These are phyloP conservation scores for Esperia sulphurella DNA, from an alignment of 2,888 invertebrate genomes.

Conservation along the genomic window DNA sequence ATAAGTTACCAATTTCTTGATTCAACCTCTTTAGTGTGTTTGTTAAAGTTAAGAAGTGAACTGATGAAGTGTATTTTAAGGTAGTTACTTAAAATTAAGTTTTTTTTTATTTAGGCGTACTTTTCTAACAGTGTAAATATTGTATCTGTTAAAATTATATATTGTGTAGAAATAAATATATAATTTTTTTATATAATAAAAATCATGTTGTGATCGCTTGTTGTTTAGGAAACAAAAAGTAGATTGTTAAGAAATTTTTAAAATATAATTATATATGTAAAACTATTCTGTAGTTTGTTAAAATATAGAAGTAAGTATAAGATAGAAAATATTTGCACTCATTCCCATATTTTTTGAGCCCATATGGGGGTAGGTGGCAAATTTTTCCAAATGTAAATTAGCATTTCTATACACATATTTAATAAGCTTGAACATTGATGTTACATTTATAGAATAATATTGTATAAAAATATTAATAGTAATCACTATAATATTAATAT, in stretches of 20 bases:
- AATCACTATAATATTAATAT: background rate
- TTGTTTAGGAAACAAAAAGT: background rate
- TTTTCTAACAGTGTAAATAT: too few species aligned
- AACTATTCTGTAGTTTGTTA: constrained; percentile 1
- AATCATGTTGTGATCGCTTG: constrained; percentile 6
- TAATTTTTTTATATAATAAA: background rate
- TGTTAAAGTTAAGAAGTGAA: background rate
- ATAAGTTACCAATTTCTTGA: too few species aligned
- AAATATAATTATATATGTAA: background rate
- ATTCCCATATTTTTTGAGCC: constrained; percentile 49
- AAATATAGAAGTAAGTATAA: constrained; percentile 1
- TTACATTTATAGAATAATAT: background rate
- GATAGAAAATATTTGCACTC: constrained; percentile 20
- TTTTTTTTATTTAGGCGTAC: too few species aligned
- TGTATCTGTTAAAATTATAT: too few species aligned
- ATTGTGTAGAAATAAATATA: too few species aligned
- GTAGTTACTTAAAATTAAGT: too few species aligned
- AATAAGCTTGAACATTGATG: constrained; percentile 1
- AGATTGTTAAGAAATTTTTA: too few species aligned
- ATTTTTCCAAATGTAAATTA: constrained; percentile 14
- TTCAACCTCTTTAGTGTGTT: too few species aligned
- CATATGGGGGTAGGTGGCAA: constrained; percentile 31
- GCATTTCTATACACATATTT: constrained; percentile 16
- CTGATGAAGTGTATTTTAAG: background rate
- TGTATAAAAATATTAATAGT: background rate